phyloP scores from a whole-genome alignment of 2,797 vertebrate genomes.

The Nothura maculosa region DNA sequence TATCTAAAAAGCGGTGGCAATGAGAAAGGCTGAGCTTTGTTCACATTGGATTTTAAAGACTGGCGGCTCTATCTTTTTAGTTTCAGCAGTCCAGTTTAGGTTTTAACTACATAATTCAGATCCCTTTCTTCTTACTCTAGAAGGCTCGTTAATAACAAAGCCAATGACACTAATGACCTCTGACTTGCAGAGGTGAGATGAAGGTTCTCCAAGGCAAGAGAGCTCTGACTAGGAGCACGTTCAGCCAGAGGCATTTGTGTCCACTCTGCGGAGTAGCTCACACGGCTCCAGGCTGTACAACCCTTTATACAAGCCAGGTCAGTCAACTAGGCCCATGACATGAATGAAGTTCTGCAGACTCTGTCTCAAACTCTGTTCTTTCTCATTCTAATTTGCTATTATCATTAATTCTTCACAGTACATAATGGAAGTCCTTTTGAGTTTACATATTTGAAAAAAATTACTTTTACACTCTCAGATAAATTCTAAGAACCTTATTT shows the following conservation, averaged over 20 bases:
- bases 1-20: not conserved
- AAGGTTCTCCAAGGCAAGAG: not conserved
- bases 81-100: accelerated
- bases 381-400: not conserved
- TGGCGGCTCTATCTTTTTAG: not conserved
- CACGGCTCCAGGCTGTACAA: not conserved
- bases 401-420: not conserved
- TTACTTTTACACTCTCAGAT: not conserved
- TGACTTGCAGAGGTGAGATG: not conserved
- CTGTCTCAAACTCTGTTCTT: not conserved
- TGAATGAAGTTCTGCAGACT: not conserved
- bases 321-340: accelerated
- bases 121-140: not conserved
- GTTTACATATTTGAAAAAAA: not conserved
- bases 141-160: not conserved
- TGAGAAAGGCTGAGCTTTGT: not conserved
- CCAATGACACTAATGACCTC: no score
- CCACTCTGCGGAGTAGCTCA: accelerated
- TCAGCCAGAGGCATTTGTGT: not conserved
- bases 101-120: not conserved
- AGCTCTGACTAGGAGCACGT: not conserved
- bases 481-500: not conserved
- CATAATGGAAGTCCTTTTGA: not conserved
- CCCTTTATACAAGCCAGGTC: no score
- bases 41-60: not conserved